A percentile compares a stretch with the other conserved stretches of the same genome.
These are phyloP conservation scores for Tauraco erythrolophus DNA, from an alignment of 2,113 vertebrate species.

Conservation along the genomic window DNA sequence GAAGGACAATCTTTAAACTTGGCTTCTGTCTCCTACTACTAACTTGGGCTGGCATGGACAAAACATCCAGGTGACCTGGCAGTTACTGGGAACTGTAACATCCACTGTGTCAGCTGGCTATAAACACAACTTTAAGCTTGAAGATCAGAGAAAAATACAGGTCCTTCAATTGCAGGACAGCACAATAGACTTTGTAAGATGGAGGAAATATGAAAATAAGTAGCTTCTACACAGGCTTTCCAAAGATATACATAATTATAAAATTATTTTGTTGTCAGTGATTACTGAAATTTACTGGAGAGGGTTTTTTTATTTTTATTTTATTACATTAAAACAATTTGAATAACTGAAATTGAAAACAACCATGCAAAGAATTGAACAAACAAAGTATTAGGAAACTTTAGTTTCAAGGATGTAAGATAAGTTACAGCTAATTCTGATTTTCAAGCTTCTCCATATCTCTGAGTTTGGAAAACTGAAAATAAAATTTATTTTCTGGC, in stretches of 20 bases:
- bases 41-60: not conserved
- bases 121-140: not conserved
- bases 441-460: not conserved
- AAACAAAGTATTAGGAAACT: not conserved
- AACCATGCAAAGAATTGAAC: not conserved
- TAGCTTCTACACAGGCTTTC: not conserved
- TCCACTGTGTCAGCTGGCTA: not conserved
- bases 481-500: not conserved
- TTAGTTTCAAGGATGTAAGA: not conserved
- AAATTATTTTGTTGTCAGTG: not conserved
- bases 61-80: rapidly evolving
- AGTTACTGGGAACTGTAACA: not conserved
- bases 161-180: not conserved
- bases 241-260: not conserved
- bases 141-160: not conserved
- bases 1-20: not conserved
- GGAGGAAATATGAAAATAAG: not conserved
- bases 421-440: not conserved
- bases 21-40: not conserved
- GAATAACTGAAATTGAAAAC: not conserved
- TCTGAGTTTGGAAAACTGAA: not conserved
- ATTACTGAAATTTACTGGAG: not conserved
- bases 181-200: not conserved
- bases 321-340: not conserved
- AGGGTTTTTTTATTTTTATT: not conserved